Evolutionary conservation across 1,140 invertebrate genomes (phyloP), one percentile per base, ranked within the genome.

Genomic region (Asbolus verrucosus): DNA sequence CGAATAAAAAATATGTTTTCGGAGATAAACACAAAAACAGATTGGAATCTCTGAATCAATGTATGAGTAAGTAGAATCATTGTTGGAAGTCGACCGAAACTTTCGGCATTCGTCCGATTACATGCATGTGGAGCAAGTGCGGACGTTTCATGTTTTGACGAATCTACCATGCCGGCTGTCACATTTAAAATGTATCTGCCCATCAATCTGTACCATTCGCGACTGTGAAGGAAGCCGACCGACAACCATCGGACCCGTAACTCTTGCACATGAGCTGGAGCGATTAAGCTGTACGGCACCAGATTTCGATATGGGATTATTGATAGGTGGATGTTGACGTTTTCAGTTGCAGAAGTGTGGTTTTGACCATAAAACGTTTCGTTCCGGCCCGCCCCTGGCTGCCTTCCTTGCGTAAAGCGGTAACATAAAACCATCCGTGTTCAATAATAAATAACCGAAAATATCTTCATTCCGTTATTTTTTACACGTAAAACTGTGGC

Each of bases 131-230:
- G 38, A 41, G 27, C 63, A 71, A 71, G 69, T 59, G 70, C 43
- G 59, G 38, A 18, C 31, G 39, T 43, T 65, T 69, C 63, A 54
- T 68, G 67, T 72, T 74, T 74, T 74, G 73, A 74, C 67, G 70
- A 74, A 74, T 74, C 73, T 60, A 67, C 73, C 65, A 65, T 67
- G 61, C 67, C 73, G 73, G 65, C 33, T 69, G 73, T 74, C 73
- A 69, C 73, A 72, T 74, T 74, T 69, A 66, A 74, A 69, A 74
- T 74, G 73, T 74, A 74, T 74, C 73, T 74, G 33, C 24, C 43
- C 59, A 69, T 74, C 73, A 74, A 74, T 74, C 73, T 72, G 54
- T 19, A 14, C 15, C 54, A 31, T 70, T 59, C 62, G 31, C 46
- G 36, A 39, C 31, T 65, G 36, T 66, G 24, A 69, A 69, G 39